Conservation (phyloP, 2,888 invertebrate genomes). For the Oscheius myriophilus region DNA sequence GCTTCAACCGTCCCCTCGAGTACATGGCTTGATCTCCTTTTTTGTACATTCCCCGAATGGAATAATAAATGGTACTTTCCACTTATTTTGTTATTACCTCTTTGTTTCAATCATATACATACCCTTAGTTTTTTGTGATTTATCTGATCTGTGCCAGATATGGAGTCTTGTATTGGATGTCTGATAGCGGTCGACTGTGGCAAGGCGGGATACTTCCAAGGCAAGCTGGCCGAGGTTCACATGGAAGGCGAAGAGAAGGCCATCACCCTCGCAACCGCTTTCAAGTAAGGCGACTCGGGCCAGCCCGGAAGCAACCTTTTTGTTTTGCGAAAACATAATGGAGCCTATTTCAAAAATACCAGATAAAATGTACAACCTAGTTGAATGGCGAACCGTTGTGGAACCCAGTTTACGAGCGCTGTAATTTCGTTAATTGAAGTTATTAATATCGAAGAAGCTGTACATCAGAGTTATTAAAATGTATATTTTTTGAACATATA, state of each 20-base stretch:
- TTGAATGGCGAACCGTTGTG: too few relatives aligned
- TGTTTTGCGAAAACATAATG: too few relatives aligned
- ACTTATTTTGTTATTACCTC: neutral
- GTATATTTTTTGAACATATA: too few relatives aligned
- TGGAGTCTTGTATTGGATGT: conserved; percentile 41
- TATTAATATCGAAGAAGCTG: too few relatives aligned
- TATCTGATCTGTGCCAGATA: neutral
- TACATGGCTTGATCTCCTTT: conserved; percentile 58
- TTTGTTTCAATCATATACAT: neutral
- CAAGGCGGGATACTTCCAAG: conserved; percentile 47
- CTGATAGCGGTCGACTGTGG: conserved; percentile 55
- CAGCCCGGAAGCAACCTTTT: too few relatives aligned
- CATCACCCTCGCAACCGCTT: conserved; percentile 39
- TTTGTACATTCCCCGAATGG: neutral
- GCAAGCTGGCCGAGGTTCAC: conserved; percentile 44
- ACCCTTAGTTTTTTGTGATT: neutral
- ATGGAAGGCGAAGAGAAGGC: conserved; percentile 32
- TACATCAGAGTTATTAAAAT: too few relatives aligned
- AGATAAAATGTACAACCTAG: too few relatives aligned
- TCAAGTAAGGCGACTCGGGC: conserved; percentile 32
- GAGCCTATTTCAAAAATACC: too few relatives aligned
- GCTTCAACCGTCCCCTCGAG: conserved; percentile 95
- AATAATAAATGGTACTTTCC: conserved; percentile 6
- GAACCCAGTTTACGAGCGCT: too few relatives aligned
- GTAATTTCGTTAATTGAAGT: too few relatives aligned